Evolutionary conservation across 92 coral and sea anemone species (phyloP), one percentile per base, ranked within the genome.

Genomic region (Porites rus): DNA sequence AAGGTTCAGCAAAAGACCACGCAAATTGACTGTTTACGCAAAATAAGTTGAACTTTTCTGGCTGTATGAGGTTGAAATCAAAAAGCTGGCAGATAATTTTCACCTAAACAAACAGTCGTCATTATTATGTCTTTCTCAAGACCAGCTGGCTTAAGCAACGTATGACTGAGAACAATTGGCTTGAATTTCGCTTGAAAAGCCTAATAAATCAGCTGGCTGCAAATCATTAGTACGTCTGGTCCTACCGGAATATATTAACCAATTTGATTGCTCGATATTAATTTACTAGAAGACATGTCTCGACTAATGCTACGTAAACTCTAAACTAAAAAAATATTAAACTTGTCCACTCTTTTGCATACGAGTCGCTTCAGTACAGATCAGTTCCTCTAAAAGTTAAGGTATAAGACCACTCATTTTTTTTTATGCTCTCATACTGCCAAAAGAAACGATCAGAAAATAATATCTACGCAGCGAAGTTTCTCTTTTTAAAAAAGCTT

Each of bases 121-220:
- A 21, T 21, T 65, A 65, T 64, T 43, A 24, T 7, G 5, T 46
- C 21, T 51, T 51, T 79, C 46, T 46, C 19, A 10, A 7, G 3
- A 61, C 61, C 72, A 79, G 73, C 83, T 65, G 72, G 83, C 71
- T 10, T 50, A 59, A 59, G 54, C 38, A 20, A 65, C 63, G 16
- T 18, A 31, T 31, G 52, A 13, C 14, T 13, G 14, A 20, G 1
- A 31, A 77, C 82, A 62, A 77, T 65, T 79, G 50, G 43, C 46
- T 38, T 31, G 51, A 79, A 64, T n/a, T 21, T 65, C n/a, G 72
- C 71, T 70, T 22, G 25, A 46, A 65, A 53, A 79, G 51, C 31
- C 72, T 24, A 79, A 63, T 25, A 25, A 31, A 38, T 77, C 14
- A 63, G 82, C 25, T 19, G 43, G 31, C 31, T 31, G 66, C n/a